Percentiles rank a stretch among this genome's conserved stretches.
Conservation (phyloP, 2,888 invertebrate genomes). For the Xanthostigma xanthostigma region DNA sequence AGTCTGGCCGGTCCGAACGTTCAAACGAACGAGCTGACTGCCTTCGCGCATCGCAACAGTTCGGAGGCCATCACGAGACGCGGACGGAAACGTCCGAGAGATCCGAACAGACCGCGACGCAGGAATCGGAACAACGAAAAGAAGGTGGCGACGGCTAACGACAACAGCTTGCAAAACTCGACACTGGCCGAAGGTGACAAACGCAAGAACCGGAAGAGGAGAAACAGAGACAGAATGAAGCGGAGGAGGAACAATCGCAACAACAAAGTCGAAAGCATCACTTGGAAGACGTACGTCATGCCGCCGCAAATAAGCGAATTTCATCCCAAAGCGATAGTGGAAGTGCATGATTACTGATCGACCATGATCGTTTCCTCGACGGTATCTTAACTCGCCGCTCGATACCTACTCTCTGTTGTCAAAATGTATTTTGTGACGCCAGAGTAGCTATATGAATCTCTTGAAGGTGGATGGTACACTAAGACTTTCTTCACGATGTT, state of each 20-base stretch:
- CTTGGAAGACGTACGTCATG: conserved; percentile 39
- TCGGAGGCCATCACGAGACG: not conserved
- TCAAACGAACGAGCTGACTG: conserved; percentile 19
- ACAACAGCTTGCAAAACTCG: conserved; percentile 7
- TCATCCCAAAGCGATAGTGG: conserved; percentile 42
- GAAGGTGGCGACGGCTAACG: conserved; percentile 4
- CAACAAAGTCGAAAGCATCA: conserved; percentile 28
- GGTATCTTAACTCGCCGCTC: no score
- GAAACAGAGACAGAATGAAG: conserved; percentile 15
- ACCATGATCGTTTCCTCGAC: no score
- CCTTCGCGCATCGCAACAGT: not conserved
- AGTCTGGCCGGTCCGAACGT: conserved; percentile 27
- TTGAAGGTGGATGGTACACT: no score
- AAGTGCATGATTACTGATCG: conserved; percentile 18
- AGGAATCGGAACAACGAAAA: conserved; percentile 14
- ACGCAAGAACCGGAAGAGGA: conserved; percentile 5
- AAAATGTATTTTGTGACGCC: no score
- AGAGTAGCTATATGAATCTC: no score
- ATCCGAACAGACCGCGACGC: conserved; percentile 10
- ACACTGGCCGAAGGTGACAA: conserved; percentile 7
- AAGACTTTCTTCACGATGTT: no score
- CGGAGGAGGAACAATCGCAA: conserved; percentile 24
- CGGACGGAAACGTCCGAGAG: not conserved
- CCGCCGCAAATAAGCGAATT: conserved; percentile 37
- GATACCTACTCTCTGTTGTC: no score